Conservation (phyloP, 2,797 vertebrate genomes). For the Micromesistius poutassou region DNA sequence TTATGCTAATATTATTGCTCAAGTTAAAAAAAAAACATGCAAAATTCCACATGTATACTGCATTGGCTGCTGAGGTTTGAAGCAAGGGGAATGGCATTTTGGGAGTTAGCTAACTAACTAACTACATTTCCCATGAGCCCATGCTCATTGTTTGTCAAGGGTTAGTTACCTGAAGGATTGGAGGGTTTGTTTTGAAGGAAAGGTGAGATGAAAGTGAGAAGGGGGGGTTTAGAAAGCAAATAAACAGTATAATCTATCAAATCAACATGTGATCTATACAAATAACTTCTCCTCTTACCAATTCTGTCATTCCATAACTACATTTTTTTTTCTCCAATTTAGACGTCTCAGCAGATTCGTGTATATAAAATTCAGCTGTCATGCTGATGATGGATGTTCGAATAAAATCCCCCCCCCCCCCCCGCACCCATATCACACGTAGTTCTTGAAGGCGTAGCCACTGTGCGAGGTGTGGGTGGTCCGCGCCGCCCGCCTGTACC, state of each 20-base stretch:
- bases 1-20: background rate
- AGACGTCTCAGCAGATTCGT: background rate
- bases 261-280: background rate
- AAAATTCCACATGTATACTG: background rate
- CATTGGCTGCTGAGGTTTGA: background rate
- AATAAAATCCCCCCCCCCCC: background rate
- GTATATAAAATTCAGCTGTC: background rate
- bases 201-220: background rate
- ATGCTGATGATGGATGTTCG: background rate
- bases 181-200: background rate
- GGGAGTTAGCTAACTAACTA: background rate
- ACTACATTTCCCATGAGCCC: constrained; percentile 1
- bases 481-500: background rate
- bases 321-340: background rate
- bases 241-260: background rate
- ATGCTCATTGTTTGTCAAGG: background rate
- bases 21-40: background rate
- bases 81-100: background rate
- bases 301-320: background rate
- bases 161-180: background rate
- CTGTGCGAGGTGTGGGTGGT: constrained; percentile 27
- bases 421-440: constrained; percentile 67
- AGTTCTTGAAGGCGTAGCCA: constrained; percentile 81
- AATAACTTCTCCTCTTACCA: background rate
- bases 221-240: background rate